A percentile compares a stretch with the other conserved stretches of the same genome.
Evolutionary conservation across 2,797 vertebrate species (phyloP).

Genomic region (Eulemur coronatus): DNA sequence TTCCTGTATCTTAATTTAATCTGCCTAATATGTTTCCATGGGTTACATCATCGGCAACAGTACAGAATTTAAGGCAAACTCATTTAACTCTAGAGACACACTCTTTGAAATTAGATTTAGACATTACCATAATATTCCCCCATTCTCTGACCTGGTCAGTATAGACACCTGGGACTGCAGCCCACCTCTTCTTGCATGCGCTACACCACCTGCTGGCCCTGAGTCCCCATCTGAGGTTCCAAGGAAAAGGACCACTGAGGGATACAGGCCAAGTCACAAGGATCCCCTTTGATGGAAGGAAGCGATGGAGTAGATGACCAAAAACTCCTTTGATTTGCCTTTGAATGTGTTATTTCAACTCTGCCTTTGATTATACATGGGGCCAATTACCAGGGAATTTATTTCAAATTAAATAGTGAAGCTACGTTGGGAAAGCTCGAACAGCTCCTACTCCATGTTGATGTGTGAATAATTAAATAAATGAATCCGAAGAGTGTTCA

Average conservation of each 20-base stretch:
- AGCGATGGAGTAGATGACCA: neutral
- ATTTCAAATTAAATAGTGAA: neutral
- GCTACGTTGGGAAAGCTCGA: neutral
- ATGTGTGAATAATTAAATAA: neutral
- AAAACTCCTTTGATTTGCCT: neutral
- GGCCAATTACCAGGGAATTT: neutral
- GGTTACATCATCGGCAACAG: neutral
- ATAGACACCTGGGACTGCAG: accelerated
- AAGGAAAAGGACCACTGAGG: neutral
- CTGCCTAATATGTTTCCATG: constrained; percentile 16
- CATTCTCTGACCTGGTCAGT: neutral
- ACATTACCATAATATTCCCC: neutral
- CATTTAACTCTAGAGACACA: neutral
- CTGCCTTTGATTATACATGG: neutral
- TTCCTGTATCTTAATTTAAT: constrained; percentile 43
- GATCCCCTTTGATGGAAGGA: neutral
- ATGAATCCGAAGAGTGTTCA: accelerated
- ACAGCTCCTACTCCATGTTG: neutral
- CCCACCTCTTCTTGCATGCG: neutral
- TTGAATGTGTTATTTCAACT: neutral
- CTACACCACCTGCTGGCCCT: neutral
- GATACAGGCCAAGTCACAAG: neutral
- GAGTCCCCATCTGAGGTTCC: neutral
- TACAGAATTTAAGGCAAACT: neutral
- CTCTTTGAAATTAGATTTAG: neutral